Evolutionary conservation across 1,140 invertebrate species (phyloP), one percentile per base, ranked within the genome.

Genomic region (Oryzaephilus surinamensis): DNA sequence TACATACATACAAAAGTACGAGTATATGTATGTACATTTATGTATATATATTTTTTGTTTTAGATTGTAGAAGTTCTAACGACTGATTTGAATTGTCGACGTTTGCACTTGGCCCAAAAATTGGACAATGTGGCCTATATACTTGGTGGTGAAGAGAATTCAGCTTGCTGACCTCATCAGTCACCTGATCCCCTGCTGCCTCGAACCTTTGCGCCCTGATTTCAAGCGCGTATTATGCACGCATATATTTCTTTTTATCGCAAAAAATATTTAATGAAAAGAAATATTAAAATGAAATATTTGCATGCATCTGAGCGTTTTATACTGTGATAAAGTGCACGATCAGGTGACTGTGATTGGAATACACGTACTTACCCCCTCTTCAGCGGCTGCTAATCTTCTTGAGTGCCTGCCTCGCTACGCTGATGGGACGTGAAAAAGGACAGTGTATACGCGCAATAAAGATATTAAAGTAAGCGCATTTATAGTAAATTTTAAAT

Each of bases 41-140:
- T 20, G 19, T 20, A 20, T 5, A 5, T 8, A 8, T 20, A 20
- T 5, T 39, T 16, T 26, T 32, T 32, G 18, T 64, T 66, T 13
- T 57, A 85, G 81, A 80, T 84, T 46, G 63, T 88, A 53, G 78
- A 86, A 67, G 81, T 84, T 46, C 69, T 93, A 63, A 84, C 90
- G 60, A 74, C 70, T 47, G 84, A 89, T 62, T 70, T 77, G 4
- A 73, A 77, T 54, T 88, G 84, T 63, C 80, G 84, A 57, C 88
- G 89, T 65, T 77, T 87, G 69, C 83, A 91, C 64, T 71, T 93
- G 63, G 79, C 84, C 42, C 83, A 88, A 64, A 86, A 85, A 66
- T 67, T 93, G 59, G 85, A 90, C 62, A 89, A 84, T 63, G 87
- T 92, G 51, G 84, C 84, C 32, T 89, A 81, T 65, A 92, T 84